phyloP scores from a whole-genome alignment of 1,140 invertebrate species.

The Lethocerus indicus region DNA sequence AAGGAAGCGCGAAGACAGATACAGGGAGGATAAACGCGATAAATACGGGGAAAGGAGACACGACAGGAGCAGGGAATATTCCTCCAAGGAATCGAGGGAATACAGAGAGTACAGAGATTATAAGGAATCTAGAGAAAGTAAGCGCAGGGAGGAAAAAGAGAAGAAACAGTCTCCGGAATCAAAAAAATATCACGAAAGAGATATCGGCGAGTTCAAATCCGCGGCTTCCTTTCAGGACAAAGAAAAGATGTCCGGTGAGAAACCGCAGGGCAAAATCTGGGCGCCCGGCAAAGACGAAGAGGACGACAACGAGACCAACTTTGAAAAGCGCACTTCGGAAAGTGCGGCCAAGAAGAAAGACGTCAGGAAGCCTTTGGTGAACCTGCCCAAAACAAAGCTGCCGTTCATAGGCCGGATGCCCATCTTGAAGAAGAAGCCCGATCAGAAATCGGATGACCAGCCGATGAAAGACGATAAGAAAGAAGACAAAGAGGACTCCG shows the following conservation, averaged over 20 bases:
- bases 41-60: background rate
- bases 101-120: too few relatives aligned
- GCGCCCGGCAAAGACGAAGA: slow-evolving; percentile 8
- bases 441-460: slow-evolving; percentile 17
- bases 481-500: background rate
- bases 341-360: slow-evolving; percentile 19
- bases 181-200: too few relatives aligned
- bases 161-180: too few relatives aligned
- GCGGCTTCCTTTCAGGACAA: too few relatives aligned
- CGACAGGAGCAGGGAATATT: background rate
- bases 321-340: slow-evolving; percentile 25
- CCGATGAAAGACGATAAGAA: background rate
- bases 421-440: slow-evolving; percentile 40
- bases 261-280: slow-evolving; percentile 11
- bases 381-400: slow-evolving; percentile 30
- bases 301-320: slow-evolving; percentile 19
- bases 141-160: slow-evolving; percentile 13
- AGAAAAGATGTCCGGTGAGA: too few relatives aligned
- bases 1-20: background rate
- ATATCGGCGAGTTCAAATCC: too few relatives aligned
- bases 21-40: background rate
- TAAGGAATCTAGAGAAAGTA: slow-evolving; percentile 1
- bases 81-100: slow-evolving; percentile 23
- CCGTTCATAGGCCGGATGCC: slow-evolving; percentile 52
- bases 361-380: slow-evolving; percentile 12